Conservation (phyloP, 2,888 invertebrate species). For the Oscheius myriophilus region DNA sequence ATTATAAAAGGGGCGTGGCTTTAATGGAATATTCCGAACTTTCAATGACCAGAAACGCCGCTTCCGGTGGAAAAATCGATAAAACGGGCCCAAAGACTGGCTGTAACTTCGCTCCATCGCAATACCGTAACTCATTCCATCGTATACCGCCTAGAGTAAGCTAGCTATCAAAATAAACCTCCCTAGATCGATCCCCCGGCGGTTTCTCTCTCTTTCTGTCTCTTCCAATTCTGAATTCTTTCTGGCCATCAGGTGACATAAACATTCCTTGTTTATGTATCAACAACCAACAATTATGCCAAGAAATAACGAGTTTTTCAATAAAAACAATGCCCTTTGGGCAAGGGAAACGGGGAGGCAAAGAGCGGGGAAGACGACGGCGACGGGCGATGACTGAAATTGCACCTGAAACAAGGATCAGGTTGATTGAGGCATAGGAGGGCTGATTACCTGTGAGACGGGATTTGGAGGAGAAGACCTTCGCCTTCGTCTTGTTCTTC, state of each 20-base stretch:
- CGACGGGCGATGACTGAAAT: neutral
- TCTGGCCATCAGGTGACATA: conserved; percentile 13
- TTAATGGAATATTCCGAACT: neutral
- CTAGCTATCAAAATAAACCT: neutral
- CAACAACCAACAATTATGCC: conserved; percentile 11
- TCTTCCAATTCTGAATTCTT: neutral
- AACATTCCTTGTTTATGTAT: conserved; percentile 28
- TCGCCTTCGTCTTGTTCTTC: conserved; percentile 18
- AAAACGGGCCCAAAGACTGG: neutral
- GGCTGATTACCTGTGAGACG: conserved; percentile 14
- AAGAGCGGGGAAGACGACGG: neutral
- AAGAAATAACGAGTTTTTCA: conserved; percentile 12
- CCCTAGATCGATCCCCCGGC: too few relatives aligned
- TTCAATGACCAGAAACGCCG: neutral
- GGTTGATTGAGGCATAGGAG: neutral
- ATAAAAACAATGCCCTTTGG: conserved; percentile 1
- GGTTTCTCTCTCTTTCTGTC: neutral
- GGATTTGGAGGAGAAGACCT: conserved; percentile 21
- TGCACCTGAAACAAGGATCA: conserved; percentile 2
- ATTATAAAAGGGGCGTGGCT: neutral
- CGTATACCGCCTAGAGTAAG: too few relatives aligned
- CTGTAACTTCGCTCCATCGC: neutral
- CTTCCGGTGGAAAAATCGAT: too few relatives aligned
- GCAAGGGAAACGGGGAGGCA: conserved; percentile 5
- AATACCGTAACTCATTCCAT: too few relatives aligned